A percentile compares a stretch with the other conserved stretches of the same genome.
phyloP scores from a whole-genome alignment of 2,888 invertebrate genomes.

The Cephus spinipes region DNA sequence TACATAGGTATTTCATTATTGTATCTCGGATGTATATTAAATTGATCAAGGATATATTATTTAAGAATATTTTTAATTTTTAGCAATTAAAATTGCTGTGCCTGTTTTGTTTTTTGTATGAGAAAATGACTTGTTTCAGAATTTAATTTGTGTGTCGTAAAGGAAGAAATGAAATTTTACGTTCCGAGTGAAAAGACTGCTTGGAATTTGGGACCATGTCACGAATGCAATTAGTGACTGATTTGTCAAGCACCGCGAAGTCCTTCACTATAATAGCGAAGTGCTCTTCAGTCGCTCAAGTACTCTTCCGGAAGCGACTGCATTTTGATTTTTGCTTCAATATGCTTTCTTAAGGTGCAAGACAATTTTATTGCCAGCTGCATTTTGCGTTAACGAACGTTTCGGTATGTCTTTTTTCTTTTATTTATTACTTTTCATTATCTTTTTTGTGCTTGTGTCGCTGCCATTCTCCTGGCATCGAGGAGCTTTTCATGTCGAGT shows the following conservation, averaged over 20 bases:
- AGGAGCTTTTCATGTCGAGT: not conserved
- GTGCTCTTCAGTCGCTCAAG: constrained; percentile 55
- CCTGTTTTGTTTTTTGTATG: not conserved
- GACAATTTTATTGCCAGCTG: constrained; percentile 33
- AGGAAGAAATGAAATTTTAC: constrained; percentile 8
- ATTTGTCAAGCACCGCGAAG: constrained; percentile 60
- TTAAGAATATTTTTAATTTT: not conserved
- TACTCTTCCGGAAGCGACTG: constrained; percentile 57
- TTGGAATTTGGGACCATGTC: constrained; percentile 63
- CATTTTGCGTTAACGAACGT: constrained; percentile 10
- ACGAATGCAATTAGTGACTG: constrained; percentile 67
- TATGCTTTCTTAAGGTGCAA: constrained; percentile 51
- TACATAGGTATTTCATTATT: not conserved
- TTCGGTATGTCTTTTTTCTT: not conserved
- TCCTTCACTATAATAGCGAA: constrained; percentile 53
- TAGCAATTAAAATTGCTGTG: not conserved
- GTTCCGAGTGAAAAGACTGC: constrained; percentile 47
- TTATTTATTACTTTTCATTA: not conserved
- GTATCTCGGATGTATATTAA: not conserved
- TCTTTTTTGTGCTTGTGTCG: not conserved
- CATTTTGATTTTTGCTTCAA: constrained; percentile 62
- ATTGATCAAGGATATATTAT: not conserved
- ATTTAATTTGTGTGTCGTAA: not conserved
- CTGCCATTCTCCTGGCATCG: not conserved
- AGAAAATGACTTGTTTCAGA: not conserved